Base-by-base conservation (phyloP, 1,140 invertebrate genomes). In the Harpegnathos saltator region DNA sequence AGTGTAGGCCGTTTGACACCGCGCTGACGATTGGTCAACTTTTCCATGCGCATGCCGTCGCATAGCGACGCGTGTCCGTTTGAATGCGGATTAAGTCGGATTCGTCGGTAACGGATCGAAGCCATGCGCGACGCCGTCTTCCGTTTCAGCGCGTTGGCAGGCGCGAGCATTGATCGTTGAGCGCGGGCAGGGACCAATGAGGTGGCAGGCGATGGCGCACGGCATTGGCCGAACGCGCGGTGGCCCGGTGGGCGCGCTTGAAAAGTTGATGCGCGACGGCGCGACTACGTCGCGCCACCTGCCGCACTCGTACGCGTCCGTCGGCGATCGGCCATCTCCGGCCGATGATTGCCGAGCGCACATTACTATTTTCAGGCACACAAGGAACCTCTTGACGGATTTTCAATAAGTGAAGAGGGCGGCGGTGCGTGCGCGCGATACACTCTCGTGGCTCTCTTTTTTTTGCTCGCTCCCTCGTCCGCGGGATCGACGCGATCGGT, bases 361-460 rank as follows among this genome's bases (percentile, higher is more conserved):
- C 88, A 91, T 92, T 91, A 91, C 91, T 92, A 92, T 92, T 92
- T 92, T 92, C 90, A 92, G 91, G 90, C 91, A 92, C 91, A 87
- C 86, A 90, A 89, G 91, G 90, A 88, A 92, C 90, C 90, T 92
- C 91, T 91, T 89, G 90, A 91, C 90, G 89, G 89, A 90, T 91
- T 90, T 91, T 92, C 89, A 86, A 91, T 92, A 92, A 91, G 89
- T 90, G 89, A 91, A 87, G 89, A 86, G 86, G 87, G 89, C 90
- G 88, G 86, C 90, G 90, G 90, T 85, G 85, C 77, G 83, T 85
- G 78, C 73, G 83, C 62, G 77, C 38, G 38, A 44, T 44, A 83
- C 65, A 80, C 33, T n/a, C 44, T 54, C 62, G 82, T 52, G 73
- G 62, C 56, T 61, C 26, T 38, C 87, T 85, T 87, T 85, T 89